These are phyloP conservation scores for Donacobius atricapilla DNA, from an alignment of 2,113 vertebrate species.

Conservation along the genomic window DNA sequence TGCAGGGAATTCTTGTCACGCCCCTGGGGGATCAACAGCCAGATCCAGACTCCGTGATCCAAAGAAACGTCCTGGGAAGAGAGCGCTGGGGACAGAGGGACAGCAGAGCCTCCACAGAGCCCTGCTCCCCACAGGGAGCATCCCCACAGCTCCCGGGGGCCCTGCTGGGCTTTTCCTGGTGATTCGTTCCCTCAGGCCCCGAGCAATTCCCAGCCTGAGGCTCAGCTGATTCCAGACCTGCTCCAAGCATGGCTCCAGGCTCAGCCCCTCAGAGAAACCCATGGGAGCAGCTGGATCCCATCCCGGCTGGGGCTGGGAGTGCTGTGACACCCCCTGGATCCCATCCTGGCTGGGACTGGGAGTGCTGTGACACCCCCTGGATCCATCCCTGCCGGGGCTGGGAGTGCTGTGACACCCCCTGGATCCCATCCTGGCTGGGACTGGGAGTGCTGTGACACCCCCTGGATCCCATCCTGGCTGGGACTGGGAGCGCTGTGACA, in stretches of 20 bases:
- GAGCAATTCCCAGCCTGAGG: neutral
- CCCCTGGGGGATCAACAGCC: neutral
- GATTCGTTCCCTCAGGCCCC: neutral
- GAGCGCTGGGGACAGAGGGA: no score
- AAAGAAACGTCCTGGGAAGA: neutral
- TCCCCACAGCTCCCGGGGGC: fast-evolving
- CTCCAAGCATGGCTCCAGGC: neutral
- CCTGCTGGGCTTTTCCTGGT: neutral
- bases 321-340: no score
- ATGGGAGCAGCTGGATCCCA: neutral
- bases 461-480: neutral
- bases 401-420: neutral
- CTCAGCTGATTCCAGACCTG: neutral
- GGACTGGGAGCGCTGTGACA: neutral
- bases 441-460: neutral
- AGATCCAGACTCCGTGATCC: fast-evolving
- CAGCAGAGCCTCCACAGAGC: neutral
- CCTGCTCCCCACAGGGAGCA: neutral
- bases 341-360: no score
- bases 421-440: neutral
- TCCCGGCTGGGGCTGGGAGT: no score
- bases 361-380: no score
- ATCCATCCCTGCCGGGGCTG: neutral
- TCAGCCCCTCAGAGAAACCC: no score
- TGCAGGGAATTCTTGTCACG: neutral